Base-by-base conservation (phyloP, 2,797 vertebrate species). In the Heliangelus exortis region DNA sequence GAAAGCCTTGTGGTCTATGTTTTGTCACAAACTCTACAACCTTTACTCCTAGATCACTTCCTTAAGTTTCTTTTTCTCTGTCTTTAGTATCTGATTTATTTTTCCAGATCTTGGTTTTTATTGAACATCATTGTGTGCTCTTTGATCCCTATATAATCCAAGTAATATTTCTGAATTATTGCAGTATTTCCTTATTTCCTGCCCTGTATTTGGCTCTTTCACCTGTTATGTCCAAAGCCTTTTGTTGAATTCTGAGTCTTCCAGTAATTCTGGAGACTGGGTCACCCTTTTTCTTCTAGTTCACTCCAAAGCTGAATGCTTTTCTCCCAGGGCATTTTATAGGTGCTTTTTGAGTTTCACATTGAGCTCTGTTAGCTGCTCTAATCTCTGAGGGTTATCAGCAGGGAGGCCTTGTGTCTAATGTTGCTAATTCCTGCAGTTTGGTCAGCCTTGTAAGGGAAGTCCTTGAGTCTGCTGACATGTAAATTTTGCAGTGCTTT, bases 391-490 rank as follows among this genome's bases (percentile, higher is more conserved):
- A 79, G 73, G 20, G 29, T 74, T 92, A 68, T 91, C 80, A 86
- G 63, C 36, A 55, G 20, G 22, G 67, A 87, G 39, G 48, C 86
- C 55, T 73, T 3, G 0, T 73, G 62, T 86, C 73, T 76, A 21
- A 61, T 86, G n/a, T 33, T 87, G 45, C 33, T 63, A 47, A 36
- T 74, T 87, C 39, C 53, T 71, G 85, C 90, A 54, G 65, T 84
- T 29, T 69, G 79, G 18, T 28, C 66, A 94, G 61, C 65, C 71
- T 68, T 82, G 71, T 67, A 82, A 83, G 58, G 63, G 15, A 91
- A 93, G 92, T 88, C 80, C 87, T 96, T 89, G 87, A 89, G 71
- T 65, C 77, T 79, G 14, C 77, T 77, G 71, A 55, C 39, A 26
- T 62, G 19, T 87, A 71, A 89, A 65, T 59, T 76, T n/a, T 87